Evolutionary conservation across 2,113 vertebrate genomes (phyloP), one percentile per base, ranked within the genome.

Genomic region (Montifringilla adamsi): DNA sequence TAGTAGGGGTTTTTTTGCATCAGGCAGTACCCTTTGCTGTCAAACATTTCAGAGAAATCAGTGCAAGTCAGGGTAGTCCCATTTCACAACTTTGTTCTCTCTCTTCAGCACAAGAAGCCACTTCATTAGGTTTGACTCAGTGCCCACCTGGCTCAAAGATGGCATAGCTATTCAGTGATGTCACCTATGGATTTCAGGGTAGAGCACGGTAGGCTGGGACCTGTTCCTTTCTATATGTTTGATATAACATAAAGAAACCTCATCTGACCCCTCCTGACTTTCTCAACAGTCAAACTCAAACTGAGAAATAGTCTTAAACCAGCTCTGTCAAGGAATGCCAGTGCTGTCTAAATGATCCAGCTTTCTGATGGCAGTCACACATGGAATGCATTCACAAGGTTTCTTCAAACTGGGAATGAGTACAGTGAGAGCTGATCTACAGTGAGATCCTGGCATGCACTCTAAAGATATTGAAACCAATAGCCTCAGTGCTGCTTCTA

Each of bases 1-100:
- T 11, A 73, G 50, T 13, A 20, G 16, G 2, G 2, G 0, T 2
- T 1, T 60, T 88, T 81, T 72, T 59, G 3, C 15, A 53, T 52
- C 76, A 83, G 44, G 8, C 47, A 47, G 15, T 73, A 69, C 33
- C 7, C 9, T 79, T 21, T 82, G 24, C 41, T 73, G 43, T 44
- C 79, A 84, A 82, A 68, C 31, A 69, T 62, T 59, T 72, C 58
- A 22, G 35, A 86, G 52, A 90, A 88, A 89, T 84, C 0, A 0
- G 39, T 82, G 70, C 21, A 80, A 80, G 52, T 77, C 13, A 52
- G 67, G 33, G 22, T 67, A 33, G 58, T 6, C 19, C 33, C 26
- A 44, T 41, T 67, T 82, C 58, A 76, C 22, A 77, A 1, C 33
- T 55, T 69, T 66, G 22, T 47, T 86, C 41, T 85, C 33, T 70